Evolutionary conservation across 2,113 vertebrate species (phyloP), one percentile per base, ranked within the genome.

Genomic region (Perccottus glenii): DNA sequence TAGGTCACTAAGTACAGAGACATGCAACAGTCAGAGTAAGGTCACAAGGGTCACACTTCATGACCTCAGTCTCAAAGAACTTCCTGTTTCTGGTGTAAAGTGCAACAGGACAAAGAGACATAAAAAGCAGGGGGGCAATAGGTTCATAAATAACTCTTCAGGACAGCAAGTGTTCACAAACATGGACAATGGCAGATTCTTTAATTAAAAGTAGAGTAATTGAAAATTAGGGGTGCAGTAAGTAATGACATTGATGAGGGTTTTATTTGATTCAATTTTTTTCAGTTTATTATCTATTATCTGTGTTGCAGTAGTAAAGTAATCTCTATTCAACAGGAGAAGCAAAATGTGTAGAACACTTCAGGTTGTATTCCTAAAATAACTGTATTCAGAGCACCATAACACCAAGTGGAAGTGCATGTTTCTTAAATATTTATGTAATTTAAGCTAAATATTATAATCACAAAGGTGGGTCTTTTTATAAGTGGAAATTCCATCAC

Each of bases 1-100:
- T 32, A 63, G 11, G 44, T 6, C 12, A 2, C n/a, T 43, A 14
- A 40, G 48, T 38, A 51, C 11, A 3, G 1, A 4, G 9, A n/a
- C 3, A 56, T 14, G 56, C 9, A 9, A 3, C 9, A 66, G 19
- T 16, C 11, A 2, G 3, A 47, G 50, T 27, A 14, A 9, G 55
- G 43, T 19, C 52, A 36, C 62, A 50, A 60, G 51, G 50, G 35
- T 63, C 16, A 75, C 80, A 75, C 74, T 75, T 60, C 53, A n/a
- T 15, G 48, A 52, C 12, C 35, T 58, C 47, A 8, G 1, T 64
- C 58, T 9, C 51, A 53, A 32, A 77, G 58, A 50, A 76, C 79
- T 84, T 88, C 83, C 86, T 81, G 77, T 83, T 82, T 57, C 46
- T 61, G 38, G 16, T 67, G 12, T 44, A 38, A 51, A 40, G 58